phyloP scores from a whole-genome alignment of 1,140 invertebrate species.

The Drosophila burlai region DNA sequence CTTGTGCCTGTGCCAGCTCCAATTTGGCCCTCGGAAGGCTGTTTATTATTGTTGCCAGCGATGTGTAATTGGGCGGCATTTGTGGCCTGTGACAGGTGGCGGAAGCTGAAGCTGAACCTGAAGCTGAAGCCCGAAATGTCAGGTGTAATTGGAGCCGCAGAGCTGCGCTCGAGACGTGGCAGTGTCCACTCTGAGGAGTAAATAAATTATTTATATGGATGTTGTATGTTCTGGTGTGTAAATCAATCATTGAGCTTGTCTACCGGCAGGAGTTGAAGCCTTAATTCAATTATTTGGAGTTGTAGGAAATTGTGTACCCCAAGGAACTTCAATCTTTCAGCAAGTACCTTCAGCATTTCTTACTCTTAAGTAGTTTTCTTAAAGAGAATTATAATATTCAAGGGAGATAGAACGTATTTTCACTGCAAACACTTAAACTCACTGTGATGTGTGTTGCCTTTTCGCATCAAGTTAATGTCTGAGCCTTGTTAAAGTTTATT shows the following conservation, averaged over 20 bases:
- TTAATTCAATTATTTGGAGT: not conserved
- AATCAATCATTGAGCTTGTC: not conserved
- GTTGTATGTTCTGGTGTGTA: not conserved
- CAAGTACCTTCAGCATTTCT: no score
- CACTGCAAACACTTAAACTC: not conserved
- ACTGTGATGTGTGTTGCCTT: not conserved
- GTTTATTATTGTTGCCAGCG: slow-evolving; percentile 53
- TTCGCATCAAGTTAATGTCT: slow-evolving; percentile 3
- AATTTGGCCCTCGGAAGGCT: slow-evolving; percentile 43
- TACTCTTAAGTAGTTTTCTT: not conserved
- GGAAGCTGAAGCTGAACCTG: slow-evolving; percentile 30
- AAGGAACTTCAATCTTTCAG: no score
- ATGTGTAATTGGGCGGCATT: slow-evolving; percentile 61
- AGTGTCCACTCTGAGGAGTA: not conserved
- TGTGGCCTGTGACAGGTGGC: slow-evolving; percentile 35
- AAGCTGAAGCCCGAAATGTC: slow-evolving; percentile 19
- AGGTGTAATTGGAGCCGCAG: slow-evolving; percentile 13
- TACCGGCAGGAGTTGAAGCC: not conserved
- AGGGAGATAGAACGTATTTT: not conserved
- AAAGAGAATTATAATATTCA: no score
- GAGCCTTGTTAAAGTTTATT: slow-evolving; percentile 29
- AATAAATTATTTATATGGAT: slow-evolving; percentile 3
- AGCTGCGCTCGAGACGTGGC: not conserved
- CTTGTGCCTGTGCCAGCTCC: slow-evolving; percentile 42
- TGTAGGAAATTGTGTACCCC: not conserved